These are phyloP conservation scores for Mylabris phalerata DNA, from an alignment of 1,140 invertebrate genomes.

Conservation along the genomic window DNA sequence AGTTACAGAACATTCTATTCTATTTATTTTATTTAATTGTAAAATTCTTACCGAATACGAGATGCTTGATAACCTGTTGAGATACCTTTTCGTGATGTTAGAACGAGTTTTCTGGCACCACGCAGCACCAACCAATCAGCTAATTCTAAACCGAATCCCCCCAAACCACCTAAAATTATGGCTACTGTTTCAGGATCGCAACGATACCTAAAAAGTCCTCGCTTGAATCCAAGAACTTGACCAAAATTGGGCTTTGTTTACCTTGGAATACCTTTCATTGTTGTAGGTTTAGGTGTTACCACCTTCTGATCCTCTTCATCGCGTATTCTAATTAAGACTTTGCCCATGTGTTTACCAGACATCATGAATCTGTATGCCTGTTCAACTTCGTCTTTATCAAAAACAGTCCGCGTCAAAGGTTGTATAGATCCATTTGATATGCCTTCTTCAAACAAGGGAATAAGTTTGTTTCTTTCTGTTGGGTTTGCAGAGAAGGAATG, in stretches of 20 bases:
- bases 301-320: slow-evolving; percentile 56
- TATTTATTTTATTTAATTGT: too few relatives aligned
- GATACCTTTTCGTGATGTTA: too few relatives aligned
- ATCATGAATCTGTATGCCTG: slow-evolving; percentile 23
- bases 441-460: slow-evolving; percentile 66
- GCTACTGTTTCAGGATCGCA: slow-evolving; percentile 43
- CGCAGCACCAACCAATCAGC: slow-evolving; percentile 72
- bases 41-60: slow-evolving; percentile 45
- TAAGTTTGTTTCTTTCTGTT: not conserved
- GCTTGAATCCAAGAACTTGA: too few relatives aligned
- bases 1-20: too few relatives aligned
- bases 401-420: slow-evolving; percentile 70
- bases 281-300: slow-evolving; percentile 14
- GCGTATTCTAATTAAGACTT: slow-evolving; percentile 73
- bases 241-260: too few relatives aligned
- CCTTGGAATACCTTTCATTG: not conserved
- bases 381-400: slow-evolving; percentile 55
- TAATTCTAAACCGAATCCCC: slow-evolving; percentile 73
- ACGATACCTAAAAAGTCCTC: slow-evolving; percentile 19
- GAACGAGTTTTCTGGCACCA: too few relatives aligned
- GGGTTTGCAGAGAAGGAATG: slow-evolving; percentile 48
- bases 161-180: slow-evolving; percentile 67
- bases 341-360: slow-evolving; percentile 22
- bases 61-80: slow-evolving; percentile 65
- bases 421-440: slow-evolving; percentile 77